Percentiles rank a stretch among this genome's conserved stretches.
Evolutionary conservation across 1,140 invertebrate genomes (phyloP).

Genomic region (Drosophila chauvacae): DNA sequence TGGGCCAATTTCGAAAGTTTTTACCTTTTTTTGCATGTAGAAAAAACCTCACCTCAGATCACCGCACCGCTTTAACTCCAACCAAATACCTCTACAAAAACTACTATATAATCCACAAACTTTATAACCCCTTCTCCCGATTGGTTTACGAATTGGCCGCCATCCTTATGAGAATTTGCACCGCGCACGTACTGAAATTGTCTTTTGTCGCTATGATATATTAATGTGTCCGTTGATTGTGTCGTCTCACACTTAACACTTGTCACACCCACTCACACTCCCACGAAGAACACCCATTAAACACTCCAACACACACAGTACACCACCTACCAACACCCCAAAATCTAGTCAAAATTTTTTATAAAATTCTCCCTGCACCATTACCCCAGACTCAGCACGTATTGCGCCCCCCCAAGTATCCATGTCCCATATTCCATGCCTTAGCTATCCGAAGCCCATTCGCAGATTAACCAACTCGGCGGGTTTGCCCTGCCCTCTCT

Average conservation of each 20-base stretch:
- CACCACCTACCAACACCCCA: neutral
- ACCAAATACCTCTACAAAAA: slow-evolving; percentile 8
- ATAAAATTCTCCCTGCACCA: slow-evolving; percentile 22
- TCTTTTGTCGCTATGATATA: slow-evolving; percentile 35
- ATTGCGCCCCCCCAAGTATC: slow-evolving; percentile 25
- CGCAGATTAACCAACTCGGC: slow-evolving; percentile 24
- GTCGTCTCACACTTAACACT: neutral
- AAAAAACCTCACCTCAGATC: slow-evolving; percentile 23
- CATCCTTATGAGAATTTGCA: slow-evolving; percentile 33
- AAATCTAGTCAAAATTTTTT: slow-evolving; percentile 30
- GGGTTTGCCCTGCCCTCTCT: slow-evolving; percentile 20
- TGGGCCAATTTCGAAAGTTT: neutral
- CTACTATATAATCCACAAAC: neutral
- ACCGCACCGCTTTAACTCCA: slow-evolving; percentile 15
- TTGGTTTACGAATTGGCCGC: slow-evolving; percentile 61
- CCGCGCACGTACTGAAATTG: slow-evolving; percentile 33
- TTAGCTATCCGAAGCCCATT: neutral
- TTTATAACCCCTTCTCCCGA: slow-evolving; percentile 1
- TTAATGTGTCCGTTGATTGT: slow-evolving; percentile 40
- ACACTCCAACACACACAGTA: slow-evolving; percentile 26
- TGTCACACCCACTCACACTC: neutral
- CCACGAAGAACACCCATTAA: slow-evolving; percentile 22
- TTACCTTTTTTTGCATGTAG: slow-evolving; percentile 58
- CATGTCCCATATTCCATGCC: slow-evolving; percentile 8
- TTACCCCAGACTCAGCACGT: slow-evolving; percentile 39